These are phyloP conservation scores for Xenus cinereus DNA, from an alignment of 2,113 vertebrate genomes.

Conservation along the genomic window DNA sequence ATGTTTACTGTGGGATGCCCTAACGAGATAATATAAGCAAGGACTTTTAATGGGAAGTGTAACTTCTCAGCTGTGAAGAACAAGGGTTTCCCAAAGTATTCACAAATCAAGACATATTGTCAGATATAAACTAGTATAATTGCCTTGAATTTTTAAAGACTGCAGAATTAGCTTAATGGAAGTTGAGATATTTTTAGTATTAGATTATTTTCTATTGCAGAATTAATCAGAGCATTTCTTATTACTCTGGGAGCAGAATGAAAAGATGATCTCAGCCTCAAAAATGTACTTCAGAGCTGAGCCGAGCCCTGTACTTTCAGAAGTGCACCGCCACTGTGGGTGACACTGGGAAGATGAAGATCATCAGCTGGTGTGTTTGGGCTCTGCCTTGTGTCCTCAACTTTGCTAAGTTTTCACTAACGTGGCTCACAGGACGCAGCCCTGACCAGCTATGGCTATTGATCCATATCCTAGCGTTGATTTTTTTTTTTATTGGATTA, in stretches of 20 bases:
- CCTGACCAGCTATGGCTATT: accelerated
- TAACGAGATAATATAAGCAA: background rate
- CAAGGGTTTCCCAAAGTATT: slow-evolving; percentile 24
- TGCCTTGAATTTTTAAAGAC: slow-evolving; percentile 46
- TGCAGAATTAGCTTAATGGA: slow-evolving; percentile 28
- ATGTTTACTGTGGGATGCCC: background rate
- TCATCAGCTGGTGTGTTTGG: background rate
- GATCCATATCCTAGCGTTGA: background rate
- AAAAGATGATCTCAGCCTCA: slow-evolving; percentile 25
- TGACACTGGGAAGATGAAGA: background rate
- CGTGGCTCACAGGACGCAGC: background rate
- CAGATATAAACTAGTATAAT: slow-evolving; percentile 16
- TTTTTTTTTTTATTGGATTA: background rate
- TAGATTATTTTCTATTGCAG: slow-evolving; percentile 36
- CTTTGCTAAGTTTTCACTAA: background rate
- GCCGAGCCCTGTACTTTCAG: background rate
- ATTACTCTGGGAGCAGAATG: slow-evolving; percentile 41
- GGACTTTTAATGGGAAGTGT: background rate
- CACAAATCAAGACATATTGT: slow-evolving; percentile 54
- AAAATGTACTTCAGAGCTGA: background rate
- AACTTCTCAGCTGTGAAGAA: slow-evolving; percentile 43
- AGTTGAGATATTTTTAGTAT: slow-evolving; percentile 60
- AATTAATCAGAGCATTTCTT: slow-evolving; percentile 56
- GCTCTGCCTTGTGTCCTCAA: background rate
- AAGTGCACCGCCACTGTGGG: background rate